A percentile compares a stretch with the other conserved stretches of the same genome.
Evolutionary conservation across 2,797 vertebrate species (phyloP).

Genomic region (Choloepus didactylus): DNA sequence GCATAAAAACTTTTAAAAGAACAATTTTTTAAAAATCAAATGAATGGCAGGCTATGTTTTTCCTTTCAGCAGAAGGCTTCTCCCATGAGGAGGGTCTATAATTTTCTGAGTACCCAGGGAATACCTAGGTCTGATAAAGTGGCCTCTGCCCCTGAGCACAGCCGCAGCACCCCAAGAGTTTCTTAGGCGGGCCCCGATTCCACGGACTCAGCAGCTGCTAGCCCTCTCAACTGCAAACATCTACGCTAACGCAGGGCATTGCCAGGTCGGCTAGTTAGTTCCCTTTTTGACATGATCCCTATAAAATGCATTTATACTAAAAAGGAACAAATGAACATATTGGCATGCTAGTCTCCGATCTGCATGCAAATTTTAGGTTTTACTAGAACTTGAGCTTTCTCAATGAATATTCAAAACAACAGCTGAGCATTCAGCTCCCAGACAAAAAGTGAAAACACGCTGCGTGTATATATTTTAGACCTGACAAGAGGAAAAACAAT

Average conservation of each 20-base stretch:
- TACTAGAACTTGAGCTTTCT: constrained; percentile 25
- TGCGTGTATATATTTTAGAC: constrained; percentile 21
- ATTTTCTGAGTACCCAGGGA: not conserved
- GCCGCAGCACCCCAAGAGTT: constrained; percentile 67
- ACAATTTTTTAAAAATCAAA: too few relatives aligned
- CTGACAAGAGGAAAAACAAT: not conserved
- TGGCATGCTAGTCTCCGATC: not conserved
- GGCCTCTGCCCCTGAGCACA: constrained; percentile 62
- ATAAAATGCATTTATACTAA: constrained; percentile 53
- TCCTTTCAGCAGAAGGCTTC: not conserved
- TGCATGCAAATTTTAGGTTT: constrained; percentile 63
- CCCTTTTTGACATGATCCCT: not conserved
- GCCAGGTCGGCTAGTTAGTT: constrained; percentile 47
- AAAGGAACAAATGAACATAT: constrained; percentile 48
- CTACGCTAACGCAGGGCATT: not conserved
- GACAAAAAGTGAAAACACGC: not conserved
- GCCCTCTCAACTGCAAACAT: constrained; percentile 50
- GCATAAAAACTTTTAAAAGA: too few relatives aligned
- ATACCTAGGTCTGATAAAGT: not conserved
- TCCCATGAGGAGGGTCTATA: not conserved
- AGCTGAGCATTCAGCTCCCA: not conserved
- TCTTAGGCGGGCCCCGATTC: constrained; percentile 29
- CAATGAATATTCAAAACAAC: not conserved
- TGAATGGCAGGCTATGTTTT: not conserved
- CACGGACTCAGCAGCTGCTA: not conserved